Percentiles rank a stretch among this genome's conserved stretches.
phyloP scores from a whole-genome alignment of 2,113 vertebrate species.

The Misgurnus mizolepis region DNA sequence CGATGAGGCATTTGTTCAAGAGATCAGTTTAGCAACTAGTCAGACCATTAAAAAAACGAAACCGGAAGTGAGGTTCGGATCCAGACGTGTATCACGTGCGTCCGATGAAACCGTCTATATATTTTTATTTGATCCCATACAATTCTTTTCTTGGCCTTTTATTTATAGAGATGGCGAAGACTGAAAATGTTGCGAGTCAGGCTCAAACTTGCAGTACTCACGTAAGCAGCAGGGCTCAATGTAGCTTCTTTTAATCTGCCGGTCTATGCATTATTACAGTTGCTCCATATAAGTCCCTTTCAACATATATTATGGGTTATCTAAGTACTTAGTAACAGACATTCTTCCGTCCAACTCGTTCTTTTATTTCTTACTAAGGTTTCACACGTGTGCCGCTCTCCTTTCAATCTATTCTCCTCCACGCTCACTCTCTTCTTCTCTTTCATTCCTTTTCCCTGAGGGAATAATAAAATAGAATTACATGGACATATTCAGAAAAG shows the following conservation, averaged over 20 bases:
- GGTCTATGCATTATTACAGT: background rate
- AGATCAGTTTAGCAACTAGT: too few species aligned
- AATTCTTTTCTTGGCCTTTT: background rate
- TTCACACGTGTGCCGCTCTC: slow-evolving; percentile 2
- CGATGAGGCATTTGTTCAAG: too few species aligned
- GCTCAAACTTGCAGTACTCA: background rate
- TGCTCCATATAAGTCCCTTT: background rate
- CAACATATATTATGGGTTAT: background rate
- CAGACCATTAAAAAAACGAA: too few species aligned
- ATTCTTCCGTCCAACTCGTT: background rate
- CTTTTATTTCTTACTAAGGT: slow-evolving; percentile 11
- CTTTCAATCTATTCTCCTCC: slow-evolving; percentile 12
- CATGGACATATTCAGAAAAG: slow-evolving; percentile 30
- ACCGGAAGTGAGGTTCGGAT: too few species aligned
- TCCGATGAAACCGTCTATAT: background rate
- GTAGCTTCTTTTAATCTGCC: background rate
- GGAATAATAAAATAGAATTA: slow-evolving; percentile 37
- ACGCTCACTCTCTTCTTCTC: background rate
- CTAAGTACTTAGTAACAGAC: background rate
- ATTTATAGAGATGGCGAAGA: background rate
- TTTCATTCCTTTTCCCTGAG: background rate
- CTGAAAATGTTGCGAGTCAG: background rate
- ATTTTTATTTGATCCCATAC: background rate
- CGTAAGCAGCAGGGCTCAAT: background rate
- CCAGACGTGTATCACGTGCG: too few species aligned